Conservation (phyloP, 2,113 vertebrate genomes). For the Zosterops lateralis region DNA sequence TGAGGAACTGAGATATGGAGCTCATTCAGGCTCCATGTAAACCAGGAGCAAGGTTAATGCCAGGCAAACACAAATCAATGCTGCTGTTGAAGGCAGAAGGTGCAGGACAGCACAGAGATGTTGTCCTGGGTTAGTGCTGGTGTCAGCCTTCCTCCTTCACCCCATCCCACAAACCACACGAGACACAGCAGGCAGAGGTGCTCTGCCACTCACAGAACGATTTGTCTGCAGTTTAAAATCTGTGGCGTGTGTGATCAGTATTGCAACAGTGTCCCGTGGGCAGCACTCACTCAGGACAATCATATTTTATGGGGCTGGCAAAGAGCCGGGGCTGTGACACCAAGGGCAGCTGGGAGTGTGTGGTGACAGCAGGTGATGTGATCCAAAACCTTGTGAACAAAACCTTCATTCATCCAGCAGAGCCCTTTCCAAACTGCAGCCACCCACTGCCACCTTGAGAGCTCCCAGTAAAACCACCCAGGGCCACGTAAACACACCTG, state of each 20-base stretch:
- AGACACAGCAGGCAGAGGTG: not conserved
- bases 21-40: accelerated
- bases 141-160: not conserved
- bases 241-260: accelerated
- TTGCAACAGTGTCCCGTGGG: not conserved
- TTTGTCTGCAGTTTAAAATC: not conserved
- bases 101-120: not conserved
- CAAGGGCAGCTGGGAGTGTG: not conserved
- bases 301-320: not conserved
- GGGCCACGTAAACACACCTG: not conserved
- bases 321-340: not conserved
- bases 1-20: not conserved
- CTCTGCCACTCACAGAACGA: not conserved
- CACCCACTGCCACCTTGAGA: not conserved
- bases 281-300: not conserved
- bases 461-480: accelerated
- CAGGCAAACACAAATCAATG: not conserved
- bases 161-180: accelerated
- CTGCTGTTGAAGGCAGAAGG: not conserved
- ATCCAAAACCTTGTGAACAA: not conserved
- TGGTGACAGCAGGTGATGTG: not conserved
- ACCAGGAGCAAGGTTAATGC: not conserved
- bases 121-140: not conserved
- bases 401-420: not conserved
- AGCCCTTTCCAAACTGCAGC: not conserved